Conservation (phyloP, 2,797 vertebrate genomes). For the Poliocrania exsul region DNA sequence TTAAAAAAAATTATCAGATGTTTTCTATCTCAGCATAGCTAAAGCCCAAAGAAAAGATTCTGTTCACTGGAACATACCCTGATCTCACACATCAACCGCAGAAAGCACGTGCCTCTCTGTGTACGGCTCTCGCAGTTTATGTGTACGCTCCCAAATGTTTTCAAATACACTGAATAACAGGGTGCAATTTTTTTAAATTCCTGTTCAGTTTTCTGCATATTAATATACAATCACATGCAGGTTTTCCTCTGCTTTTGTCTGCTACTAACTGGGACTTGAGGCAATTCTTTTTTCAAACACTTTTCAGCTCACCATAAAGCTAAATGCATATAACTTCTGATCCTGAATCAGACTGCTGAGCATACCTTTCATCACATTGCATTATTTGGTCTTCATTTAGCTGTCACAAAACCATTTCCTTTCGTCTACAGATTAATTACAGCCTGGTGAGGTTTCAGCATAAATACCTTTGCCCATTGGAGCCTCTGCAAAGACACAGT, state of each 20-base stretch:
- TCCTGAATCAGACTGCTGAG: not conserved
- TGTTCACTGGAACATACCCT: not conserved
- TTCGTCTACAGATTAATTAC: slow-evolving; percentile 68
- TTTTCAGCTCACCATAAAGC: slow-evolving; percentile 22
- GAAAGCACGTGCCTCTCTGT: not conserved
- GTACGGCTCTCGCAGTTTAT: not conserved
- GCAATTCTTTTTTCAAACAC: not conserved
- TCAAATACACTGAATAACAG: not conserved
- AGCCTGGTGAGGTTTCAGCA: slow-evolving; percentile 54
- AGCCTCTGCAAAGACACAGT: slow-evolving; percentile 51
- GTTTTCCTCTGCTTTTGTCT: slow-evolving; percentile 4
- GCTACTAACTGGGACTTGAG: not conserved
- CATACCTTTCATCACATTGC: slow-evolving; percentile 55
- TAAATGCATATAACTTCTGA: slow-evolving; percentile 20
- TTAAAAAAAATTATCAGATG: not conserved
- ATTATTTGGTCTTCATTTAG: slow-evolving; percentile 69
- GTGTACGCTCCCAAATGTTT: not conserved
- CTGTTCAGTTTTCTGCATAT: not conserved
- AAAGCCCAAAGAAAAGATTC: not conserved
- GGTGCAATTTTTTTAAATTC: not conserved
- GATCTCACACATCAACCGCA: not conserved
- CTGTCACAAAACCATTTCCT: slow-evolving; percentile 70
- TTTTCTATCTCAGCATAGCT: not conserved
- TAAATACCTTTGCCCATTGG: slow-evolving; percentile 29
- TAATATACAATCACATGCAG: not conserved